Evolutionary conservation across 2,797 vertebrate genomes (phyloP).

Genomic region (Pteronotus mesoamericanus): DNA sequence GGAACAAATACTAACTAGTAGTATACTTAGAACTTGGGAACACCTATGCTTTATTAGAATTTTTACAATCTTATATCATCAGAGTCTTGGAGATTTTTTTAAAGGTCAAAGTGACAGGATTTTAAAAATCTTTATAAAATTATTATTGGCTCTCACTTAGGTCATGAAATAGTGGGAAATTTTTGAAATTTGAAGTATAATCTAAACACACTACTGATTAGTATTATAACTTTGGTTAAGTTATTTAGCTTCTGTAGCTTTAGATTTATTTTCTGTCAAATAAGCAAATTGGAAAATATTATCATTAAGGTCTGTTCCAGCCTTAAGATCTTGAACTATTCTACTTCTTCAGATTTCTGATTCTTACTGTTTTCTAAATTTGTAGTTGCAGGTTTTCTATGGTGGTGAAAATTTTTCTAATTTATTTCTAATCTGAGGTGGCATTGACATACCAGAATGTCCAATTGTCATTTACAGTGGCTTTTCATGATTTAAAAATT

Average conservation of each 20-base stretch:
- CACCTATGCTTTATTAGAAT: background rate
- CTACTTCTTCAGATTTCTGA: background rate
- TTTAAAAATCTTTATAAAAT: background rate
- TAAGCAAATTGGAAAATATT: background rate
- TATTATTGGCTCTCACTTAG: background rate
- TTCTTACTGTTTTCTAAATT: background rate
- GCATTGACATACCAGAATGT: background rate
- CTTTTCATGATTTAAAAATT: slow-evolving; percentile 20
- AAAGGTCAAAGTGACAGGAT: background rate
- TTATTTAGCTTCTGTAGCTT: slow-evolving; percentile 9
- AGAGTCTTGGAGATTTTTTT: background rate
- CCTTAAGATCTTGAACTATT: background rate
- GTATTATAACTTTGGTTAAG: background rate
- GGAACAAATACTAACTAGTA: background rate
- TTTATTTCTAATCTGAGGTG: background rate
- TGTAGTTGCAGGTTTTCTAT: background rate
- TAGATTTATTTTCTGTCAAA: slow-evolving; percentile 14
- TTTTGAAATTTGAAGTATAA: background rate
- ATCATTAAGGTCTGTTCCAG: background rate
- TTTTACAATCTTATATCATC: background rate
- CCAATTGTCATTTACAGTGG: background rate
- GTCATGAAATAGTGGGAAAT: background rate
- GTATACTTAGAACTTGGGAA: background rate
- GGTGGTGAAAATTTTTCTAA: background rate
- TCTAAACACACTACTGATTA: background rate